Base-by-base conservation (phyloP, 2,888 invertebrate species). In the Antheraea assamensis region DNA sequence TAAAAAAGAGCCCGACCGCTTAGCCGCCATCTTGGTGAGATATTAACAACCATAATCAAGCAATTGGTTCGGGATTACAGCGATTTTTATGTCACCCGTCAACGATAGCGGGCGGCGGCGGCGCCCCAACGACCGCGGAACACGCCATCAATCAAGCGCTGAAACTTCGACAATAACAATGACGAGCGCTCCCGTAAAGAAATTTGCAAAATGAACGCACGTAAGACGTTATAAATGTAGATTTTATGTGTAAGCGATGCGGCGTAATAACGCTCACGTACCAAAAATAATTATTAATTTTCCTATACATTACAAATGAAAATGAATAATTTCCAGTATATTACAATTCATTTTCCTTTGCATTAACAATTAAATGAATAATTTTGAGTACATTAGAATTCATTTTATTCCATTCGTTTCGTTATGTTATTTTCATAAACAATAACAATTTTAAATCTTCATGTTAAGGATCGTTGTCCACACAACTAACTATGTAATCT, bases 41-140 rank as follows among this genome's bases (percentile, higher is more conserved):
- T 92, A 93, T 93, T 92, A 93, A 92, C 89, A 90, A 88, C 91
- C 80, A 92, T 92, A 92, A 93, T 93, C 92, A 92, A 92, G 92
- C 92, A 90, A 92, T 93, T 92, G 92, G 85, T 87, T 82, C 87
- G 81, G 90, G 90, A 93, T 92, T 92, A 92, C 90, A 88, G 87
- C 88, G 88, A 90, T 92, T 93, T 92, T 93, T 92, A 92, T 90
- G 88, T 89, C 85, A 61, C 61, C 83, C 79, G 79, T 82, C 81
- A 42, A 8, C 42, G 42, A 10, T 42, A 8, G 42, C 7, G 42
- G 42, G 42, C 42, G 83, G 81, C 80, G 79, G 78, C 80, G 80
- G 83, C 78, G 82, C 81, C 83, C 77, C 71, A 70, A 68, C 21
- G 72, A 61, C 73, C 74, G 70, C 72, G 71, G 24, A 73, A 76